These are phyloP conservation scores for Leucopsar rothschildi DNA, from an alignment of 2,113 vertebrate species.

Conservation along the genomic window DNA sequence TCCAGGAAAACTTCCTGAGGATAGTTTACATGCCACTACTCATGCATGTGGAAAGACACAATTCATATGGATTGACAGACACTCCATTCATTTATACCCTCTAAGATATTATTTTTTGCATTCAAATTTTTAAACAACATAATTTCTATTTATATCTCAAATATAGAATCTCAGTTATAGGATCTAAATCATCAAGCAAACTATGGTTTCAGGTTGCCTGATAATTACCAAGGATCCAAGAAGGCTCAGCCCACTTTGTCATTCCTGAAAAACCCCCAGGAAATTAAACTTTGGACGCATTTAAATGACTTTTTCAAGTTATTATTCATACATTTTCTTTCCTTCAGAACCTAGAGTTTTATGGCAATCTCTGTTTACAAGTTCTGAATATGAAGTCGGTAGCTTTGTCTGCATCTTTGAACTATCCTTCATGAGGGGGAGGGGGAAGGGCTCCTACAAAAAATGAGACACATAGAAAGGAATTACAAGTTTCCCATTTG, in stretches of 20 bases:
- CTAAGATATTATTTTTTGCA: not conserved
- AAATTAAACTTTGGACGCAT: not conserved
- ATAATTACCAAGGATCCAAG: not conserved
- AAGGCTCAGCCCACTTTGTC: not conserved
- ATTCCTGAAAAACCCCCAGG: not conserved
- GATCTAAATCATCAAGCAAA: not conserved
- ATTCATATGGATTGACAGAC: not conserved
- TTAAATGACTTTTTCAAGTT: not conserved
- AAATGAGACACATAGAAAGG: accelerated
- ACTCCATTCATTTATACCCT: not conserved
- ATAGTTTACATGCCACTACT: not conserved
- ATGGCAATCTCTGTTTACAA: not conserved
- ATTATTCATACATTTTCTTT: not conserved
- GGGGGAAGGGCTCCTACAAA: not conserved
- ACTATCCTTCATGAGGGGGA: accelerated
- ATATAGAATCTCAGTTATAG: not conserved
- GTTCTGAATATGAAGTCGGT: not conserved
- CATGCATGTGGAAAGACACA: not conserved
- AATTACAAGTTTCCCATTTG: not conserved
- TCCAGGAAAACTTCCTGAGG: not conserved
- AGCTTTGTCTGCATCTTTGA: not conserved
- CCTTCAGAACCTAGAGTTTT: not conserved
- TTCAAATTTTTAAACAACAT: not conserved
- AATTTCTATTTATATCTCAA: not conserved
- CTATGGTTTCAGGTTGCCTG: not conserved